Evolutionary conservation across 2,113 vertebrate genomes (phyloP).

Genomic region (Ascaphus truei): DNA sequence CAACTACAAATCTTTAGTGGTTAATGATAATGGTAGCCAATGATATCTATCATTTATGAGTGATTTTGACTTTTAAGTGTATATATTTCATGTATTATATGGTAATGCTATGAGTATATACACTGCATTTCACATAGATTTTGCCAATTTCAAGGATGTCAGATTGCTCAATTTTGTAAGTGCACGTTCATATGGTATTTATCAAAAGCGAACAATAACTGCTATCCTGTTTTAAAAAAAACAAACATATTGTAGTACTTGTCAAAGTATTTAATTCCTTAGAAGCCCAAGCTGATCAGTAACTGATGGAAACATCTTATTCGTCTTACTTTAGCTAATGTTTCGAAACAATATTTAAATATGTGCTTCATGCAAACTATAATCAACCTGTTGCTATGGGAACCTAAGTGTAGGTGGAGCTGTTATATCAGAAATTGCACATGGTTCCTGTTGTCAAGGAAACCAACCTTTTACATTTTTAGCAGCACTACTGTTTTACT

Average conservation of each 20-base stretch:
- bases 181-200: no score
- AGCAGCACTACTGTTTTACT: constrained; percentile 3
- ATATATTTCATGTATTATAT: no score
- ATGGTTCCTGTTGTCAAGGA: constrained; percentile 59
- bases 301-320: neutral
- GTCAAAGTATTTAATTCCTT: neutral
- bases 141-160: no score
- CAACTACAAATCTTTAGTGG: no score
- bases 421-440: constrained; percentile 42
- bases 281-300: neutral
- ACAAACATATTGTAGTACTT: neutral
- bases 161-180: no score
- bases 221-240: neutral
- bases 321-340: neutral
- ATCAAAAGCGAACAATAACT: neutral
- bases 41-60: no score
- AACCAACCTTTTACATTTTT: constrained; percentile 35
- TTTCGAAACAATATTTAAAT: constrained; percentile 1
- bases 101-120: no score
- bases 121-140: no score
- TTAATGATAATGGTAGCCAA: no score
- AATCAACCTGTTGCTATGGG: constrained; percentile 59
- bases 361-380: constrained; percentile 40
- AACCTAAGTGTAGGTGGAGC: constrained; percentile 53
- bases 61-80: no score